Percentiles rank a stretch among this genome's conserved stretches.
Evolutionary conservation across 2,113 vertebrate species (phyloP).

Genomic region (Leucosticte australis): DNA sequence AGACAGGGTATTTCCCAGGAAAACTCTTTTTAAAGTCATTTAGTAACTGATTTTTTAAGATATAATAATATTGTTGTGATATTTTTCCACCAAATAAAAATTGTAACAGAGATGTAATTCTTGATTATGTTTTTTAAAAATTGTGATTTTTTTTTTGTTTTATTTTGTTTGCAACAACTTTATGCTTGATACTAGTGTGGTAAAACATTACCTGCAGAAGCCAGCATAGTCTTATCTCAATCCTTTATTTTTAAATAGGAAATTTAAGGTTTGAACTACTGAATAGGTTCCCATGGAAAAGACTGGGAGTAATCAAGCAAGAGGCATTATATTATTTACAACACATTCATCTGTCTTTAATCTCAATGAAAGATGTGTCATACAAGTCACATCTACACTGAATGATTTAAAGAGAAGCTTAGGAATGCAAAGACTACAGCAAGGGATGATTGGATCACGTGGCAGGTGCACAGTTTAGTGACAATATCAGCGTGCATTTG

Average conservation of each 20-base stretch:
- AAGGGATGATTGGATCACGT: neutral
- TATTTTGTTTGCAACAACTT: neutral
- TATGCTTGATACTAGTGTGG: neutral
- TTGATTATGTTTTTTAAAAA: neutral
- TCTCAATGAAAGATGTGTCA: neutral
- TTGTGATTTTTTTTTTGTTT: neutral
- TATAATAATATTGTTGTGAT: neutral
- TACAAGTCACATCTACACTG: neutral
- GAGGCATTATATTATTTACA: neutral
- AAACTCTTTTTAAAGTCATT: neutral
- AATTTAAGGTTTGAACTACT: neutral
- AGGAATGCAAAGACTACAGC: neutral
- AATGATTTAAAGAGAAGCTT: neutral
- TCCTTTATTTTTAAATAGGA: neutral
- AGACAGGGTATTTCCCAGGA: neutral
- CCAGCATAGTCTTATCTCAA: neutral
- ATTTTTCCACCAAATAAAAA: neutral
- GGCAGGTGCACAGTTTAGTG: neutral
- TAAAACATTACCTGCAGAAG: neutral
- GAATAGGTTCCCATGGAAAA: neutral
- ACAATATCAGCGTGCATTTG: neutral
- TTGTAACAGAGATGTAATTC: neutral
- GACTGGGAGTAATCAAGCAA: neutral
- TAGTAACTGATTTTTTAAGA: neutral
- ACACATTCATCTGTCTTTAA: neutral